These are phyloP conservation scores for Drosophila sulfurigaster DNA, from an alignment of 1,140 invertebrate species.

Conservation along the genomic window DNA sequence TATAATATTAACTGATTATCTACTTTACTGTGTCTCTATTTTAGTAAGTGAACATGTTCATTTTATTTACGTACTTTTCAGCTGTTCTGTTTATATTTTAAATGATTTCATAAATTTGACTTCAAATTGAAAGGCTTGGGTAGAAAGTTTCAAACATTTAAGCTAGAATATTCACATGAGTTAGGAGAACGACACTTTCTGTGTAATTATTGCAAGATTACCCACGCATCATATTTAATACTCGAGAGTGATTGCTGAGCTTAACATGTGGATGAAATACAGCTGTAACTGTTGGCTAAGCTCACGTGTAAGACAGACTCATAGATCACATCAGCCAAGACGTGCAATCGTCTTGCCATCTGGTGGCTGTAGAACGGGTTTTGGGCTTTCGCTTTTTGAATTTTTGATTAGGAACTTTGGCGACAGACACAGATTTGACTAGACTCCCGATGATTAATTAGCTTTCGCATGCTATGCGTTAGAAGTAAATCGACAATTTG, in stretches of 20 bases:
- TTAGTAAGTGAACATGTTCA: too few relatives aligned
- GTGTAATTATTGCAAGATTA: not conserved
- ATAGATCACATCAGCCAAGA: not conserved
- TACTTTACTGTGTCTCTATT: too few relatives aligned
- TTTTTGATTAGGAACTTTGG: conserved; percentile 65
- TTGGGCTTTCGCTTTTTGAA: conserved; percentile 34
- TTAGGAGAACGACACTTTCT: too few relatives aligned
- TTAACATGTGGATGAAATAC: not conserved
- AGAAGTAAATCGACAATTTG: conserved; percentile 37
- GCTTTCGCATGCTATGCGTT: conserved; percentile 33
- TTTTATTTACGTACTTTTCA: too few relatives aligned
- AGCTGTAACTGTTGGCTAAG: not conserved
- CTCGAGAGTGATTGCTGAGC: not conserved
- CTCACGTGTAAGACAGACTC: not conserved
- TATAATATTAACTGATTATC: too few relatives aligned
- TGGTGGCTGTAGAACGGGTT: not conserved
- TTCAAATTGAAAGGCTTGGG: too few relatives aligned
- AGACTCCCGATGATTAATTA: conserved; percentile 67
- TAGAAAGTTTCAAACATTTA: too few relatives aligned
- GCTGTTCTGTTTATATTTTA: too few relatives aligned
- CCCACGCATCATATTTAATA: not conserved
- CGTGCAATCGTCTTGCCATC: not conserved
- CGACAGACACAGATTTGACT: conserved; percentile 54
- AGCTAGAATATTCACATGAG: too few relatives aligned
- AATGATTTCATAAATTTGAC: too few relatives aligned